A percentile compares a stretch with the other conserved stretches of the same genome.
phyloP scores from a whole-genome alignment of 64 coral and sea anemone species.

The Acropora tenuis region DNA sequence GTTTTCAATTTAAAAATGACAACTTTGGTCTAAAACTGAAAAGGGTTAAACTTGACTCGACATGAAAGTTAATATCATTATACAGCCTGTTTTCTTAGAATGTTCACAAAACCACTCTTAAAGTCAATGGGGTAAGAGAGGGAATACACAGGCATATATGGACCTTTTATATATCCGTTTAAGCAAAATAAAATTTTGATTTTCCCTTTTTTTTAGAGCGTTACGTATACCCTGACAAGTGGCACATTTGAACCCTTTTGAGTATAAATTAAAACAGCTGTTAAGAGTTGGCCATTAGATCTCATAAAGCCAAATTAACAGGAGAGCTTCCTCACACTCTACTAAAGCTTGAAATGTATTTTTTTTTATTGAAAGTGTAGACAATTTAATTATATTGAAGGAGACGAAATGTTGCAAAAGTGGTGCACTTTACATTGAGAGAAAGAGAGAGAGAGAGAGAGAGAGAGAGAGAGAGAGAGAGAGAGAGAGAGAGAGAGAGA shows the following conservation, averaged over 20 bases:
- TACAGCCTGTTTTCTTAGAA: background rate
- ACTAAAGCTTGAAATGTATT: background rate
- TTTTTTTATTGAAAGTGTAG: background rate
- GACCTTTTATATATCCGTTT: background rate
- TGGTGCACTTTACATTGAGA: background rate
- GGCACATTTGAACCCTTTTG: background rate
- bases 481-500: too few relatives aligned
- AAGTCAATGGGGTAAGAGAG: background rate
- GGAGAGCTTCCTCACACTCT: background rate
- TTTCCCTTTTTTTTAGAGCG: background rate
- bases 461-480: background rate
- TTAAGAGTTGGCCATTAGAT: background rate
- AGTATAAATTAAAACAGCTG: too few relatives aligned
- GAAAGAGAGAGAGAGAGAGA: background rate
- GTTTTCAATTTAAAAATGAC: background rate
- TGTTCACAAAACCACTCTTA: background rate
- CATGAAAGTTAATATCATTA: constrained; percentile 18
- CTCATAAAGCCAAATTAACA: background rate
- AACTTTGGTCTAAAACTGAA: constrained; percentile 8
- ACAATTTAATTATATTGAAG: background rate
- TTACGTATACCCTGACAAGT: background rate
- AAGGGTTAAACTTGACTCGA: constrained; percentile 3
- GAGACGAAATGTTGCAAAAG: background rate
- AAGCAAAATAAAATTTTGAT: background rate
- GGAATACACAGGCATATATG: background rate